phyloP scores from a whole-genome alignment of 2,113 vertebrate species.

The Pseudorasbora parva region DNA sequence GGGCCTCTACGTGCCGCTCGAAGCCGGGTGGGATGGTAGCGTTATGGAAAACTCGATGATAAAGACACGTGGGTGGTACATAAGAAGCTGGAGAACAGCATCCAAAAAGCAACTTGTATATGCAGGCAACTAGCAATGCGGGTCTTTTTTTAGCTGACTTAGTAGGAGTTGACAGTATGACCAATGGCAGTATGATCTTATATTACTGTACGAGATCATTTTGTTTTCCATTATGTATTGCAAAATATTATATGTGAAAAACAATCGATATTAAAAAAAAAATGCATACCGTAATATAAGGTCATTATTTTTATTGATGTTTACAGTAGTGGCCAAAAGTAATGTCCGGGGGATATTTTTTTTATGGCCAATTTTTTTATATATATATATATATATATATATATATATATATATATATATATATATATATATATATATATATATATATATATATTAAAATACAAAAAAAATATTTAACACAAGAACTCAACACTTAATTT shows the following conservation, averaged over 20 bases:
- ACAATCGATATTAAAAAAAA: background rate
- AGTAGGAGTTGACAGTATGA: background rate
- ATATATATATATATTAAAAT: no score
- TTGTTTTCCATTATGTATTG: background rate
- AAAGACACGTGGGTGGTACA: conserved; percentile 5
- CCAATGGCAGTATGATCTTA: background rate
- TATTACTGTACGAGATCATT: background rate
- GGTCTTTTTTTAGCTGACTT: conserved; percentile 3
- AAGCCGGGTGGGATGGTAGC: conserved; percentile 32
- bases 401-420: no score
- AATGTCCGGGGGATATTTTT: no score
- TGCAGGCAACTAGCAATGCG: background rate
- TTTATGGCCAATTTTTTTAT: no score
- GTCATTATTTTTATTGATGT: no score
- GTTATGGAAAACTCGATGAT: conserved; percentile 18
- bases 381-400: no score
- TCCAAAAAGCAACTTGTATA: background rate
- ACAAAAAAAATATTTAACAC: no score
- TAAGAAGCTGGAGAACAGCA: conserved; percentile 4
- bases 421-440: no score
- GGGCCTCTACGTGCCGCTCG: conserved; percentile 38
- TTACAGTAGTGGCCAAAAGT: no score
- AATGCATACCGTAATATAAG: no score
- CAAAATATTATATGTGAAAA: background rate
- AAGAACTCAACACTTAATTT: no score